Evolutionary conservation across 2,113 vertebrate species (phyloP), one percentile per base, ranked within the genome.

Genomic region (Acanthisitta chloris): DNA sequence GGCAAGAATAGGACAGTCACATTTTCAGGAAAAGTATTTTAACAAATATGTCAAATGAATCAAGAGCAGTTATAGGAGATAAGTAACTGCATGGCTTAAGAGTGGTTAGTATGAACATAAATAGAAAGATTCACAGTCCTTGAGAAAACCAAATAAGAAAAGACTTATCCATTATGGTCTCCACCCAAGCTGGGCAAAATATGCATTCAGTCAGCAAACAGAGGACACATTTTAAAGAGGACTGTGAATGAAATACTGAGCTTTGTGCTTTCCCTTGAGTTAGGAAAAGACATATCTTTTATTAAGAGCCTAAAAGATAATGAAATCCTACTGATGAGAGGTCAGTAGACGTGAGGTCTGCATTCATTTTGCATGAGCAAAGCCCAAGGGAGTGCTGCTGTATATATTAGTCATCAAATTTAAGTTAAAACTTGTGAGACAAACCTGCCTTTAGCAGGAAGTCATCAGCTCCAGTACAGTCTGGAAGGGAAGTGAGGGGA

Each of bases 331-430:
- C 59, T 51, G 74, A 66, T 0, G 0, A 1, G 0, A 29, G 88
- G 92, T 88, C 85, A 92, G 74, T 54, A 88, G 85, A 88, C 77
- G 86, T 79, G 51, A 71, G 67, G 46, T 36, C 34, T 95, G 48
- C 67, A 83, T 93, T 88, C 74, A 88, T 92, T 96, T 83, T 90
- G 40, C 55, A 92, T 88, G 76, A 89, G 79, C 55, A 71, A 80
- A 94, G 59, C 90, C 82, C 84, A 78, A 73, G 92, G 93, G 85
- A 94, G 24, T n/a, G n/a, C 55, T n/a, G n/a, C 55, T 95, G 26
- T 77, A 38, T 73, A 91, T 70, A 43, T 86, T 96, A 95, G 87
- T 93, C 79, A 95, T 88, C 90, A 93, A 49, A 90, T 90, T 96
- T 91, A 91, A 89, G 95, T 71, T 85, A 81, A 76, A 94, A 88